Evolutionary conservation across 1,140 invertebrate genomes (phyloP).

Genomic region (Phenacoccus solenopsis): DNA sequence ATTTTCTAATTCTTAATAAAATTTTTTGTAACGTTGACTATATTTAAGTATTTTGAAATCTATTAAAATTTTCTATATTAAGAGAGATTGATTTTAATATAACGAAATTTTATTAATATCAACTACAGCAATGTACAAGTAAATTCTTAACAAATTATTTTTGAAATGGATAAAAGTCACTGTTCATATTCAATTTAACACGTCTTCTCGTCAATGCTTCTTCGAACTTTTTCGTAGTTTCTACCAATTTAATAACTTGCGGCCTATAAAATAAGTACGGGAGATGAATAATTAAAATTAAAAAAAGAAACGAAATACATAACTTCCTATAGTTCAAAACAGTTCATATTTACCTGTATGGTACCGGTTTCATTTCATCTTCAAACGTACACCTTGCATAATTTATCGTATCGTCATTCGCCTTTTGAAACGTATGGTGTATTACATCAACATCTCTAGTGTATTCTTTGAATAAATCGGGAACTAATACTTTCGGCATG

Average conservation of each 20-base stretch:
- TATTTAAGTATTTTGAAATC: no score
- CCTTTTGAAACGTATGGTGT: not conserved
- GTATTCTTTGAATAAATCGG: not conserved
- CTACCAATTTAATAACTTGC: not conserved
- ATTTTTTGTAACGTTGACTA: no score
- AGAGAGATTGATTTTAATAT: no score
- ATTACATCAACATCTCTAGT: not conserved
- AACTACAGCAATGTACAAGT: no score
- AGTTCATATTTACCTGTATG: not conserved
- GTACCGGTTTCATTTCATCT: constrained; percentile 15
- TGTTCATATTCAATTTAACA: not conserved
- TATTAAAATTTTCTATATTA: no score
- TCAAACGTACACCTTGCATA: not conserved
- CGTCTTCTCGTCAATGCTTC: not conserved
- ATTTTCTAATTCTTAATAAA: no score
- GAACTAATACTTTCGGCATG: not conserved
- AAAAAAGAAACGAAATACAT: not conserved
- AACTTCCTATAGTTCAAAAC: no score
- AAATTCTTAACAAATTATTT: not conserved
- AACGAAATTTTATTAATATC: no score
- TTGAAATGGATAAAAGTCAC: not conserved
- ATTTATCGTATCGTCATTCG: not conserved
- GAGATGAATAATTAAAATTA: not conserved
- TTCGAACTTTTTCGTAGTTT: not conserved
- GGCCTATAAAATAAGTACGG: not conserved